Evolutionary conservation across 2,113 vertebrate species (phyloP).

Genomic region (Alces alces): DNA sequence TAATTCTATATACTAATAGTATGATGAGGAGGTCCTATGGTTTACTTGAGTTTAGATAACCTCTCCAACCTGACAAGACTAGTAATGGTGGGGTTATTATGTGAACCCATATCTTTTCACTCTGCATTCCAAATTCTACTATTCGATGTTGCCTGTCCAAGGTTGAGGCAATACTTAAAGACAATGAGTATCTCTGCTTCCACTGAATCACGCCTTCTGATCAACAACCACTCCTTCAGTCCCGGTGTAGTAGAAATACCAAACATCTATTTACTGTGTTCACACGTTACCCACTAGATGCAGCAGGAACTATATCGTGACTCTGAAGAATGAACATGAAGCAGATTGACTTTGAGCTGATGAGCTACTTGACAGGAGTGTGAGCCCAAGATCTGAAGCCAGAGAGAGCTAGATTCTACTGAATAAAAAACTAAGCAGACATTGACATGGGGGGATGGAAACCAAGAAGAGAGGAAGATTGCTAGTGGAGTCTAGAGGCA

Average conservation of each 20-base stretch:
- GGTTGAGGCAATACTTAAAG: background rate
- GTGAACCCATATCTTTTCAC: background rate
- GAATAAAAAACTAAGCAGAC: background rate
- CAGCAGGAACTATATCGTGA: background rate
- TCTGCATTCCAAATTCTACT: background rate
- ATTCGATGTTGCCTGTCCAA: background rate
- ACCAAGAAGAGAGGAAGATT: accelerated
- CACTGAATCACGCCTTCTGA: background rate
- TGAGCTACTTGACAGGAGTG: background rate
- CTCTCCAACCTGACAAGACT: background rate
- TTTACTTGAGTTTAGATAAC: background rate
- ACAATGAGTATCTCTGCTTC: background rate
- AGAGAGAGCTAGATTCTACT: background rate
- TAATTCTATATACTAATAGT: background rate
- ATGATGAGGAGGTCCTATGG: background rate
- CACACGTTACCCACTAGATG: background rate
- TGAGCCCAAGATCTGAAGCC: background rate
- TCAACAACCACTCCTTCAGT: background rate
- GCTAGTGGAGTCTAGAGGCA: background rate
- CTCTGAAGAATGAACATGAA: background rate
- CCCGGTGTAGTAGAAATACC: background rate
- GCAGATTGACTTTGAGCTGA: background rate
- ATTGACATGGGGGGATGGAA: accelerated
- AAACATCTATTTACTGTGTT: background rate
- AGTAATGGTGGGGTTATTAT: background rate